These are phyloP conservation scores for Euspilapteryx auroguttella DNA, from an alignment of 2,888 invertebrate species.

Conservation along the genomic window DNA sequence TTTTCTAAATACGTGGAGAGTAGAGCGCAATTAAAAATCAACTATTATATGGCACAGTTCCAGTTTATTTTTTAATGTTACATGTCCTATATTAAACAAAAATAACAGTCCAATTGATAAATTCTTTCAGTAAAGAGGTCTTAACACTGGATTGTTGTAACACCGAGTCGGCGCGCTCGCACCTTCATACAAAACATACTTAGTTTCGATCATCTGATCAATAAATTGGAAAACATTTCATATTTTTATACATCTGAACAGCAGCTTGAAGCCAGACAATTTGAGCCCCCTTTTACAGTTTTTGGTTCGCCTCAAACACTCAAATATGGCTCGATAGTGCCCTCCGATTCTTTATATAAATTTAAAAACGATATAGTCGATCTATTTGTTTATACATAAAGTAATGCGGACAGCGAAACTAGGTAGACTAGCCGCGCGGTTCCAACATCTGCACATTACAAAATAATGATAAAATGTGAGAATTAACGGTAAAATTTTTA, in stretches of 20 bases:
- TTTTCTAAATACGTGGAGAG: too few relatives aligned
- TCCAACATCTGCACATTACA: background rate
- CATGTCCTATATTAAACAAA: conserved; percentile 59
- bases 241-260: conserved; percentile 39
- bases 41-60: conserved; percentile 60
- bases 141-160: conserved; percentile 16
- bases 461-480: background rate
- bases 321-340: conserved; percentile 36
- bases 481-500: too few relatives aligned
- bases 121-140: conserved; percentile 21
- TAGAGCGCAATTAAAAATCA: too few relatives aligned
- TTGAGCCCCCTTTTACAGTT: conserved; percentile 16
- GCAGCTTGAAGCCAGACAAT: conserved; percentile 30
- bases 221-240: conserved; percentile 37
- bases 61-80: conserved; percentile 57
- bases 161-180: conserved; percentile 15
- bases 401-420: too few relatives aligned
- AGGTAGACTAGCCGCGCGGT: background rate
- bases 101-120: conserved; percentile 56
- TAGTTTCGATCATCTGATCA: conserved; percentile 19
- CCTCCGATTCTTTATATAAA: conserved; percentile 21
- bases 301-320: conserved; percentile 5
- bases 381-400: conserved; percentile 34
- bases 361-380: conserved; percentile 44
- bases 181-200: conserved; percentile 15